Percentiles rank a stretch among this genome's conserved stretches.
Evolutionary conservation across 37 sponge, comb jelly and placozoan genomes (phyloP).

Genomic region (Dysidea cf. avara): DNA sequence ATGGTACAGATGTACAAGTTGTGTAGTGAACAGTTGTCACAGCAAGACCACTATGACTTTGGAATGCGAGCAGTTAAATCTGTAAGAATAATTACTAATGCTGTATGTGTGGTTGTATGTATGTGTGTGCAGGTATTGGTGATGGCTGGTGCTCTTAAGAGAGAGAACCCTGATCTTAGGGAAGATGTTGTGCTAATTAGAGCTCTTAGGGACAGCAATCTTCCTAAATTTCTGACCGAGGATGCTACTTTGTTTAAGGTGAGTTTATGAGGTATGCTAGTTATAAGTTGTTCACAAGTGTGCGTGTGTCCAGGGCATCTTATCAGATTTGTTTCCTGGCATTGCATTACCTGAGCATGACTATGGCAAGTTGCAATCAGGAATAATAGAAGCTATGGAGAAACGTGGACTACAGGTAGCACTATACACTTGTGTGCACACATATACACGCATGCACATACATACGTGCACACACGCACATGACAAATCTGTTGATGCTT

Average conservation of each 20-base stretch:
- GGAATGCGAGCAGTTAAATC: conserved; percentile 99
- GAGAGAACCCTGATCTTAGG: conserved; percentile 84
- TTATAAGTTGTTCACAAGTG: neutral
- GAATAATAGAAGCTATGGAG: conserved; percentile 66
- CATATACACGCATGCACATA: neutral
- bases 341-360: conserved; percentile 91
- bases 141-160: conserved; percentile 96
- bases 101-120: no score
- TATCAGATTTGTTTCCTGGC: conserved; percentile 94
- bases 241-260: conserved; percentile 94
- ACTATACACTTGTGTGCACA: neutral
- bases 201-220: conserved; percentile 96
- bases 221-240: conserved; percentile 95
- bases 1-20: conserved; percentile 99
- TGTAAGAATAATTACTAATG: conserved; percentile 46
- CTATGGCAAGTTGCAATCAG: conserved; percentile 86
- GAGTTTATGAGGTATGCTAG: neutral
- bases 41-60: conserved; percentile 98
- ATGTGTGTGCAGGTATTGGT: conserved; percentile 93
- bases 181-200: conserved; percentile 96
- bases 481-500: neutral
- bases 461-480: neutral
- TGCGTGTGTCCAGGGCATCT: conserved; percentile 68
- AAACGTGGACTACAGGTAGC: conserved; percentile 68
- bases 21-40: conserved; percentile 97